Evolutionary conservation across 2,113 vertebrate genomes (phyloP).

Genomic region (Melanocharis versteri): DNA sequence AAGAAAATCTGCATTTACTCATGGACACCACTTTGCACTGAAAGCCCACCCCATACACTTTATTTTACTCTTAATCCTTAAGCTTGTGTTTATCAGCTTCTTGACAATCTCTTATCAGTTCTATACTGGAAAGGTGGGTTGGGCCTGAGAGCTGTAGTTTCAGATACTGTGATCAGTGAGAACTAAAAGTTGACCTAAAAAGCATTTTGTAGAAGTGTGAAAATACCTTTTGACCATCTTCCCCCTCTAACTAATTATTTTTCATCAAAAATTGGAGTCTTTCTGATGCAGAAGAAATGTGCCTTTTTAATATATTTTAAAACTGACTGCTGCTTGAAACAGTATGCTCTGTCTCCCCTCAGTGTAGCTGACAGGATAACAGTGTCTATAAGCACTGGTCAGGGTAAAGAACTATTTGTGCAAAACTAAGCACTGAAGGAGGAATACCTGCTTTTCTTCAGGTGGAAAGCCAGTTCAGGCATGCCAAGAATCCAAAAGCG

Average conservation of each 20-base stretch:
- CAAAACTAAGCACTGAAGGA: constrained; percentile 26
- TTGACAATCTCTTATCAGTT: constrained; percentile 12
- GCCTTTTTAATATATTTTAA: not conserved
- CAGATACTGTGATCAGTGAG: not conserved
- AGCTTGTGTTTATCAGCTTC: not conserved
- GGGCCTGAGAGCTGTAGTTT: not conserved
- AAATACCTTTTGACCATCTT: not conserved
- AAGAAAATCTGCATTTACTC: not conserved
- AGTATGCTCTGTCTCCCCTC: not conserved
- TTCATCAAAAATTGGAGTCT: not conserved
- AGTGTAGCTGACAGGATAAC: not conserved
- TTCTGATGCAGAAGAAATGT: not conserved
- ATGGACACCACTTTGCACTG: not conserved
- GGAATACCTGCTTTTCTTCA: constrained; percentile 53
- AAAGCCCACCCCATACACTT: not conserved
- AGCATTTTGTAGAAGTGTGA: not conserved
- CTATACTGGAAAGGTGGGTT: not conserved
- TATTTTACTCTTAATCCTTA: not conserved
- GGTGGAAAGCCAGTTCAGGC: constrained; percentile 59
- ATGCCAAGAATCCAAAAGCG: constrained; percentile 71
- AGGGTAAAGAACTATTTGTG: constrained; percentile 38
- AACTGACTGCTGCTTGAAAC: not conserved
- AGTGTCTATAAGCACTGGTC: constrained; percentile 3
- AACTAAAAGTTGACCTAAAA: not conserved
- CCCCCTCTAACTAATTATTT: not conserved